These are phyloP conservation scores for Antedon bifida DNA, from an alignment of 35 echinoderm and acorn worm genomes.

Conservation along the genomic window DNA sequence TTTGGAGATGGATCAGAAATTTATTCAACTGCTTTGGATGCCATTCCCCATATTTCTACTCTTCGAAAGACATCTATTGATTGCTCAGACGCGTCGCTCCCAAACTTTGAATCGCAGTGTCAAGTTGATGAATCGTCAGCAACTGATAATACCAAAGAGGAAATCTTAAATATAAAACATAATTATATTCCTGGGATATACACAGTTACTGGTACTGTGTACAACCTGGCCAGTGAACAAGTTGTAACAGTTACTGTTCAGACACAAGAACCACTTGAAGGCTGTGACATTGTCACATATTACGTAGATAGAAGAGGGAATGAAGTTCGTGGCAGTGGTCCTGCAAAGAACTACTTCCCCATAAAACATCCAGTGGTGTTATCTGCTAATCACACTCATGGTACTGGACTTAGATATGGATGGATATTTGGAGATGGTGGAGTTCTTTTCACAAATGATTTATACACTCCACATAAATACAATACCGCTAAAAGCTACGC, in stretches of 20 bases:
- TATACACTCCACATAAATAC: conserved; percentile 22
- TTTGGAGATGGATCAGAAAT: conserved; percentile 14
- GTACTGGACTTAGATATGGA: conserved; percentile 30
- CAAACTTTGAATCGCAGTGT: background rate
- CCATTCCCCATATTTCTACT: background rate
- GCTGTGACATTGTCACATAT: background rate
- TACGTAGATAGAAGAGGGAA: background rate
- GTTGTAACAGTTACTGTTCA: conserved; percentile 27
- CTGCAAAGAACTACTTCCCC: conserved; percentile 27
- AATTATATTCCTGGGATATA: conserved; percentile 20
- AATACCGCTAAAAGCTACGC: conserved; percentile 8
- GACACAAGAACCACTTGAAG: conserved; percentile 38
- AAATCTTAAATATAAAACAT: background rate
- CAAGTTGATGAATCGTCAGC: background rate
- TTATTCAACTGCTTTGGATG: background rate
- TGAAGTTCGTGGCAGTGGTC: conserved; percentile 4
- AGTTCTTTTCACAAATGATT: background rate
- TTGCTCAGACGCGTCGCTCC: background rate
- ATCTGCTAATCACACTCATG: conserved; percentile 7
- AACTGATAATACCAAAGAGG: background rate
- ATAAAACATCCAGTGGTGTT: conserved; percentile 39
- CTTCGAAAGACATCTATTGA: background rate
- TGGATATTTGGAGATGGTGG: conserved; percentile 49
- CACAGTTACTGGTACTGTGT: conserved; percentile 4
- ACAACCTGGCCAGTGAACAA: conserved; percentile 46